Conservation (phyloP, 2,888 invertebrate genomes). For the Himalopsyche anomala region DNA sequence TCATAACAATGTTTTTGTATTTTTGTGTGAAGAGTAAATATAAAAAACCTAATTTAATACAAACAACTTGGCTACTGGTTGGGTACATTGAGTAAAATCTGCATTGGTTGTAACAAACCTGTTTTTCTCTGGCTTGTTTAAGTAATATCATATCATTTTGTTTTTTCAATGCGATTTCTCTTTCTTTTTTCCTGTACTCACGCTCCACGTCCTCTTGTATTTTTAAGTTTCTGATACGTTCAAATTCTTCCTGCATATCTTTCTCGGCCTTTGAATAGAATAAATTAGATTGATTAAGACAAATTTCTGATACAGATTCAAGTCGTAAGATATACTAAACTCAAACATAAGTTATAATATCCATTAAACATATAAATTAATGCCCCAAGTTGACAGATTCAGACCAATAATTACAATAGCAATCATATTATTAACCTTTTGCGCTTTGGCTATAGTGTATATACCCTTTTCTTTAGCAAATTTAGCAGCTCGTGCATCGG, state of each 20-base stretch:
- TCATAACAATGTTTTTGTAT: too few relatives aligned
- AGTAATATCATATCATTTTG: conserved; percentile 75
- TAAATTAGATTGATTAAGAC: not conserved
- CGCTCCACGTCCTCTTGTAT: conserved; percentile 80
- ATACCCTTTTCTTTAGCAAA: conserved; percentile 81
- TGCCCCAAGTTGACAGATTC: too few relatives aligned
- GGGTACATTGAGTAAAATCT: too few relatives aligned
- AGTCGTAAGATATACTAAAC: not conserved
- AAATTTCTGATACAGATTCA: not conserved
- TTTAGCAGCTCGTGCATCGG: conserved; percentile 76
- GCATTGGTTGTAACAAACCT: conserved; percentile 70
- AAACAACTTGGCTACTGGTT: too few relatives aligned
- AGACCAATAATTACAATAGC: too few relatives aligned
- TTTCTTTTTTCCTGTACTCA: conserved; percentile 82
- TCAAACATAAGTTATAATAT: too few relatives aligned
- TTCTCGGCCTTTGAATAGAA: conserved; percentile 72
- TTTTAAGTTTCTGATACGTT: conserved; percentile 75
- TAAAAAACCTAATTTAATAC: too few relatives aligned
- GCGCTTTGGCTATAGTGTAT: conserved; percentile 76
- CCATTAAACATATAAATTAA: too few relatives aligned
- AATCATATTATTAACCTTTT: conserved; percentile 70
- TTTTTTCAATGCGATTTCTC: conserved; percentile 78
- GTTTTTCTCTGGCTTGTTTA: conserved; percentile 76
- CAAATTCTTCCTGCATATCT: conserved; percentile 75
- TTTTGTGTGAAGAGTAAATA: too few relatives aligned